A percentile compares a stretch with the other conserved stretches of the same genome.
phyloP scores from a whole-genome alignment of 2,888 invertebrate genomes.

The Diaphora mendica region DNA sequence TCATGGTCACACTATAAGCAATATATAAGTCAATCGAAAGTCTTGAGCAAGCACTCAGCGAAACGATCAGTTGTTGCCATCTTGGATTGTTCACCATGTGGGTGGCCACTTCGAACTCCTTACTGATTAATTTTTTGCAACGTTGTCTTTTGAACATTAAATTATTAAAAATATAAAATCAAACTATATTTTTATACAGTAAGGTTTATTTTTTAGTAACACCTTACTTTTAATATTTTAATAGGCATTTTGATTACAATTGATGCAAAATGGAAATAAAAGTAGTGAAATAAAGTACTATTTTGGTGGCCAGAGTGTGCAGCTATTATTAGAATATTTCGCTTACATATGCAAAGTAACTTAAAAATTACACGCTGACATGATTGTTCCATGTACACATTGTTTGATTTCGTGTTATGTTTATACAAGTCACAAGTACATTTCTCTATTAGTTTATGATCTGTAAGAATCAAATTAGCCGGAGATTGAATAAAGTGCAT shows the following conservation, averaged over 20 bases:
- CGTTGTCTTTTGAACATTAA: slow-evolving; percentile 44
- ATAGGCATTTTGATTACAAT: slow-evolving; percentile 45
- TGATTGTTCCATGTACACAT: not conserved
- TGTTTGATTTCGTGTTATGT: not conserved
- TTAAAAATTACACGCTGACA: not conserved
- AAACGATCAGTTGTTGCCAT: slow-evolving; percentile 51
- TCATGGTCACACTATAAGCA: no score
- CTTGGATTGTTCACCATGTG: slow-evolving; percentile 52
- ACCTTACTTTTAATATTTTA: slow-evolving; percentile 21
- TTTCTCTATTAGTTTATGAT: not conserved
- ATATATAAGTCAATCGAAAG: slow-evolving; percentile 34
- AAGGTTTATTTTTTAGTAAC: slow-evolving; percentile 12
- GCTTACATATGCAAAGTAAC: not conserved
- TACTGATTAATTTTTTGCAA: slow-evolving; percentile 48
- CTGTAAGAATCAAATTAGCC: not conserved
- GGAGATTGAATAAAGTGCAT: no score
- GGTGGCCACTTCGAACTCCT: slow-evolving; percentile 61
- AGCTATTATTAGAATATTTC: not conserved
- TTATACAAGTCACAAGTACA: not conserved
- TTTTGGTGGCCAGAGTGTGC: not conserved
- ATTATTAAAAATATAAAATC: slow-evolving; percentile 1
- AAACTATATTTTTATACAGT: accelerated
- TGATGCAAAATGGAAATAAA: not conserved
- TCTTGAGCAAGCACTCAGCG: slow-evolving; percentile 49
- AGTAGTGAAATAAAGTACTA: not conserved